Base-by-base conservation (phyloP, 2,797 vertebrate genomes). In the Anas capensis region DNA sequence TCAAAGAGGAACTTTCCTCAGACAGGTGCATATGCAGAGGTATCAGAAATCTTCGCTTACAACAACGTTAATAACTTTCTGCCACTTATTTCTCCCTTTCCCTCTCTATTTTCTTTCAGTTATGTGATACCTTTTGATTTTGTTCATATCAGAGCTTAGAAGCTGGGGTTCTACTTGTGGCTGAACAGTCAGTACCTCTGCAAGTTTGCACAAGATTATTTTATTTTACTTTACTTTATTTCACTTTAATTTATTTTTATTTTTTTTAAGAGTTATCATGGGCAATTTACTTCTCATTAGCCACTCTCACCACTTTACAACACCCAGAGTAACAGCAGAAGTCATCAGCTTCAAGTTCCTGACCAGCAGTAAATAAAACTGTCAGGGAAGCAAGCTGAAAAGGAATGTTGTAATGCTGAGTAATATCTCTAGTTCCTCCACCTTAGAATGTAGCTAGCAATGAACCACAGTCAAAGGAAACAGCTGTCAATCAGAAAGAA, bases 401-500 rank as follows among this genome's bases (percentile, higher is more conserved):
- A 85, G 31, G 17, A 77, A 36, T 51, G 11, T 6, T 40, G 6
- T 34, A 82, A n/a, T 24, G 82, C 27, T n/a, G 31, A 48, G 40
- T 4, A 12, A 0, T 26, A 57, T 16, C 48, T 69, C 3, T 18
- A 2, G 2, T 24, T 82, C 16, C 16, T 81, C n/a, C 10, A 70
- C 29, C 44, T 79, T 34, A 70, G 11, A 49, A 9, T 7, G 13
- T 3, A 62, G 42, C 17, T 81, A 57, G 24, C 21, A 65, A 26
- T n/a, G 31, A 91, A 79, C 11, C 49, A 80, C 38, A 89, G 14
- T 40, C 20, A 93, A 87, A 89, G 49, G 31, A 82, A 91, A 70
- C 14, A 48, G 11, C 18, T 78, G 14, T 21, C 69, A 85, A 23
- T 48, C 36, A 70, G 73, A 60, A 36, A 48, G 14, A 71, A 83